A percentile compares a stretch with the other conserved stretches of the same genome.
phyloP scores from a whole-genome alignment of 2,888 invertebrate species.

The Leptinotarsa rubiginosa region DNA sequence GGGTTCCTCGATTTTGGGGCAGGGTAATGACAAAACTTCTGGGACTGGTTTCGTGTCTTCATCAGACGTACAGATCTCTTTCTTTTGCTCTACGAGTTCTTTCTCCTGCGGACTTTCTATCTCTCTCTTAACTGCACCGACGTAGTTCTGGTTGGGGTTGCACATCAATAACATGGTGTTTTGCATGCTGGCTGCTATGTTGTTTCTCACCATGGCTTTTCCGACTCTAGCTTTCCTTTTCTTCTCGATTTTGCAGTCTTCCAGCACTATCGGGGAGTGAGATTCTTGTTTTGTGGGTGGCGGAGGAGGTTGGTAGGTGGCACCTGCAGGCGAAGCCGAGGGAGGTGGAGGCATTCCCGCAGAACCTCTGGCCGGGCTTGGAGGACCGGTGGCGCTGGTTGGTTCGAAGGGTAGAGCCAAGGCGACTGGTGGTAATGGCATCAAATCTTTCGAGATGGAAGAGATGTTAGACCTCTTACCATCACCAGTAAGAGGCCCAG shows the following conservation, averaged over 20 bases:
- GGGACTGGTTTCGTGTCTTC: conserved; percentile 41
- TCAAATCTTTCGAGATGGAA: conserved; percentile 63
- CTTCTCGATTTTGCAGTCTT: conserved; percentile 58
- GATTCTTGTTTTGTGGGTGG: conserved; percentile 55
- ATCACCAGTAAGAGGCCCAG: conserved; percentile 98
- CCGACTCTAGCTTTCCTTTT: conserved; percentile 71
- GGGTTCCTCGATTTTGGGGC: conserved; percentile 37
- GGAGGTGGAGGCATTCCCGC: conserved; percentile 76
- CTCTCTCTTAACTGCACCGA: conserved; percentile 63
- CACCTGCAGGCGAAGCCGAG: conserved; percentile 69
- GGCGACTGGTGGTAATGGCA: conserved; percentile 67
- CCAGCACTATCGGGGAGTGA: conserved; percentile 49
- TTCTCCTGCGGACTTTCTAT: conserved; percentile 65
- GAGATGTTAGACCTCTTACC: conserved; percentile 75
- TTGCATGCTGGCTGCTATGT: conserved; percentile 60
- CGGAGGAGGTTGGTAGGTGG: conserved; percentile 63
- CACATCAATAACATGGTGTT: conserved; percentile 69
- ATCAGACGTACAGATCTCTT: conserved; percentile 48
- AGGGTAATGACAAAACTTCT: conserved; percentile 32
- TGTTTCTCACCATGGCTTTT: conserved; percentile 78
- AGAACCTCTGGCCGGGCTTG: conserved; percentile 77
- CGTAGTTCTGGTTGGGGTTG: conserved; percentile 57
- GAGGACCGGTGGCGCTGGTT: conserved; percentile 71
- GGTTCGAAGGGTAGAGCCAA: conserved; percentile 68
- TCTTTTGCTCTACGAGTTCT: conserved; percentile 54